These are phyloP conservation scores for Pomatostomus ruficeps DNA, from an alignment of 2,113 vertebrate species.

Conservation along the genomic window DNA sequence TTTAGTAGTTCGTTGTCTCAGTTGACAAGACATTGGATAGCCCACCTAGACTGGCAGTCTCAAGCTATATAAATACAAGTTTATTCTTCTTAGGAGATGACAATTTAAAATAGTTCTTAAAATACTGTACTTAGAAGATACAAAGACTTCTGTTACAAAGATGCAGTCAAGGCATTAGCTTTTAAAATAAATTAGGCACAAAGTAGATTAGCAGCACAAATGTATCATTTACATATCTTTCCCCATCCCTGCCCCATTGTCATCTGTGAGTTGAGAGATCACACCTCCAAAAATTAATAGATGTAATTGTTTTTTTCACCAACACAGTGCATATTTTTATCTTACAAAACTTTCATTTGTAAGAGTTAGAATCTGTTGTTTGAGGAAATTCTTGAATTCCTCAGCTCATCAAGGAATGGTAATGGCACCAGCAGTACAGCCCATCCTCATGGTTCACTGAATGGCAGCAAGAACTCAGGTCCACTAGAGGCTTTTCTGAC, in stretches of 20 bases:
- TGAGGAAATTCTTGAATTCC: background rate
- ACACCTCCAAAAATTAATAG: background rate
- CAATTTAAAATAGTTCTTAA: background rate
- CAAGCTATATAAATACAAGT: background rate
- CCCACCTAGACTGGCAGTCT: background rate
- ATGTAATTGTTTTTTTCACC: background rate
- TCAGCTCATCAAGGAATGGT: background rate
- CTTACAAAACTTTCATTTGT: background rate
- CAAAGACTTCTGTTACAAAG: background rate
- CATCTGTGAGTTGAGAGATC: background rate
- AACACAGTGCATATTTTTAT: background rate
- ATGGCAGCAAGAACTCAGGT: background rate
- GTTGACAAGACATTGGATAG: background rate
- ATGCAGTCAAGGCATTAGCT: background rate
- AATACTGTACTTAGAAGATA: background rate
- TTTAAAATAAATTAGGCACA: background rate
- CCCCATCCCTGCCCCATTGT: fast-evolving
- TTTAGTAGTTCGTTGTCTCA: background rate
- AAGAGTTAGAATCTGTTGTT: background rate
- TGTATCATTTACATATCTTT: background rate
- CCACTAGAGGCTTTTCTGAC: background rate
- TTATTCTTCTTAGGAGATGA: background rate
- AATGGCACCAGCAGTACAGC: background rate
- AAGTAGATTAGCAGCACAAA: background rate
- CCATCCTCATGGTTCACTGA: background rate